phyloP scores from a whole-genome alignment of 2,888 invertebrate genomes.

The Nomada ruficornis region DNA sequence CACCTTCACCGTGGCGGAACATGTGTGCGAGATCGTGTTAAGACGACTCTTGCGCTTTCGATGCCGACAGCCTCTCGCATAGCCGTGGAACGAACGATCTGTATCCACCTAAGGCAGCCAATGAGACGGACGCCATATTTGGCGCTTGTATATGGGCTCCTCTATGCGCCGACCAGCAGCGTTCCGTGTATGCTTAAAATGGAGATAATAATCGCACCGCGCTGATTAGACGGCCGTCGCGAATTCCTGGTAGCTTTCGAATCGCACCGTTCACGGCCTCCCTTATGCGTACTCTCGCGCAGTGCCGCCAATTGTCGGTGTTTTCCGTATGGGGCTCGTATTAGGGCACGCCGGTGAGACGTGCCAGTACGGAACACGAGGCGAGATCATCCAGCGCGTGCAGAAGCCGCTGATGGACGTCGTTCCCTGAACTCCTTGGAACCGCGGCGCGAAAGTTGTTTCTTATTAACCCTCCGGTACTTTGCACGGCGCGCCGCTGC shows the following conservation, averaged over 20 bases:
- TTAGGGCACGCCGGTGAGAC: constrained; percentile 42
- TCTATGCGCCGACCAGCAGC: constrained; percentile 57
- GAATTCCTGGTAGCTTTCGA: constrained; percentile 49
- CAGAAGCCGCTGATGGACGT: constrained; percentile 29
- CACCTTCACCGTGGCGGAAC: constrained; percentile 58
- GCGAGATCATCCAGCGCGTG: constrained; percentile 30
- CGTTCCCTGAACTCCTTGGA: constrained; percentile 23
- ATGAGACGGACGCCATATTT: constrained; percentile 76
- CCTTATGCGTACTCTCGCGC: constrained; percentile 26
- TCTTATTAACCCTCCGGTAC: constrained; percentile 30
- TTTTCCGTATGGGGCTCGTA: constrained; percentile 43
- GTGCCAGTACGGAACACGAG: background rate
- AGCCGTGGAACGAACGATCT: constrained; percentile 53
- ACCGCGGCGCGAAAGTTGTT: constrained; percentile 18
- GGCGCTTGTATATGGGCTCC: constrained; percentile 67
- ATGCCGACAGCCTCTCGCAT: constrained; percentile 39
- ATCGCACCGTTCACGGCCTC: constrained; percentile 30
- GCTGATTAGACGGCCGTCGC: constrained; percentile 70
- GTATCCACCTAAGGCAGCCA: constrained; percentile 63
- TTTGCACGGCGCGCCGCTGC: constrained; percentile 28
- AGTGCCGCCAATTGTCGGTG: constrained; percentile 16
- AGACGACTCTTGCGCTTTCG: constrained; percentile 65
- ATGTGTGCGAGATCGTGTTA: constrained; percentile 63
- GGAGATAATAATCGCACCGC: constrained; percentile 75
- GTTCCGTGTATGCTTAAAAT: constrained; percentile 70